Evolutionary conservation across 1,140 invertebrate species (phyloP).

Genomic region (Drosophila hydei): DNA sequence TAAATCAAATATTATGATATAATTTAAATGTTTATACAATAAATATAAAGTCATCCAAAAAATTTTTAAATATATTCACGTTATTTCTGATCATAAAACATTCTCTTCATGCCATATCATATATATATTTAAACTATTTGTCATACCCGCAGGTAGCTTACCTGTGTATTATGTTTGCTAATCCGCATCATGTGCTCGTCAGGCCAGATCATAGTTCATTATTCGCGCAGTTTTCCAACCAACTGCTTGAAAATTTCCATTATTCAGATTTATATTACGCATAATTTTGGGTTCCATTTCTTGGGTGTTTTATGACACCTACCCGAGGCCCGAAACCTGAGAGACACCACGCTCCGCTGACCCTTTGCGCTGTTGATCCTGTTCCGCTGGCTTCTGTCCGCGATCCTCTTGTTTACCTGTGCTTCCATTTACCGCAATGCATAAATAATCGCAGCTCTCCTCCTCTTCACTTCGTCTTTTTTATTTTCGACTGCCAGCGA

Average conservation of each 20-base stretch:
- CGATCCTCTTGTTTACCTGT: not conserved
- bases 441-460: constrained; percentile 52
- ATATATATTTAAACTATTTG: not conserved
- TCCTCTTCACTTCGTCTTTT: not conserved
- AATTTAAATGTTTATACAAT: too few species aligned
- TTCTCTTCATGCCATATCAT: too few species aligned
- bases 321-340: constrained; percentile 31
- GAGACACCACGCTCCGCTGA: constrained; percentile 37
- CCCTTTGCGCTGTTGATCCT: constrained; percentile 9
- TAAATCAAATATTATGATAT: too few species aligned
- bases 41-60: too few species aligned
- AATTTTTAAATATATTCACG: too few species aligned
- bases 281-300: constrained; percentile 51
- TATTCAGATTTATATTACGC: constrained; percentile 29
- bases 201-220: constrained; percentile 1
- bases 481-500: constrained; percentile 21
- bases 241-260: constrained; percentile 39
- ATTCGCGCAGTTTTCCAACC: constrained; percentile 32
- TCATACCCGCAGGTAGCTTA: not conserved
- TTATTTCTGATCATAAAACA: not conserved
- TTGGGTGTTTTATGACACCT: constrained; percentile 15
- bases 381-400: not conserved
- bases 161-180: not conserved
- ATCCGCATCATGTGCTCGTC: constrained; percentile 12
- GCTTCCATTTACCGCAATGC: constrained; percentile 37